Evolutionary conservation across 1,140 invertebrate genomes (phyloP).

Genomic region (Heliconius himera): DNA sequence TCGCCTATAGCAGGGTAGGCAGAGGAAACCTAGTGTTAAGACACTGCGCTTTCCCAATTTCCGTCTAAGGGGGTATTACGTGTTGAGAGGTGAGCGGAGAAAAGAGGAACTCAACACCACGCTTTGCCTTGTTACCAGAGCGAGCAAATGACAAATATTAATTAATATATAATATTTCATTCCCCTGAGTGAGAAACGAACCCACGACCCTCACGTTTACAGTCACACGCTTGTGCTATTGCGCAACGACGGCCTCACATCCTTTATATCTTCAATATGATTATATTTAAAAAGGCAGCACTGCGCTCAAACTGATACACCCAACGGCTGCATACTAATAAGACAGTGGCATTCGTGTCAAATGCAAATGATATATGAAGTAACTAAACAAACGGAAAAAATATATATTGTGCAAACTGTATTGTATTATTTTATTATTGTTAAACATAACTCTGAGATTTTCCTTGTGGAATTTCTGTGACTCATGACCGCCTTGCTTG

Average conservation of each 20-base stretch:
- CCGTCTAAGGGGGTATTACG: background rate
- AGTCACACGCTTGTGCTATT: background rate
- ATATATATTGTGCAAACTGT: background rate
- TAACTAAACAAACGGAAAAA: slow-evolving; percentile 20
- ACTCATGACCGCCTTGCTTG: background rate
- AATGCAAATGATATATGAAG: slow-evolving; percentile 8
- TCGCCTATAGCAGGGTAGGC: background rate
- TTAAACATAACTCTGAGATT: background rate
- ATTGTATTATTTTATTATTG: background rate
- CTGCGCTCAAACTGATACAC: slow-evolving; percentile 6
- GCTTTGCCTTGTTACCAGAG: background rate
- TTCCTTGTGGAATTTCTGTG: background rate
- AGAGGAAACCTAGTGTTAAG: background rate
- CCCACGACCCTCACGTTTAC: background rate
- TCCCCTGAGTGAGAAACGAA: background rate
- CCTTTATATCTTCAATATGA: background rate
- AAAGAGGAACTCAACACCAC: background rate
- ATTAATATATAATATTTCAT: background rate
- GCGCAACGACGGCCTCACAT: background rate
- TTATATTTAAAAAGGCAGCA: background rate
- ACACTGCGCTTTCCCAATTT: background rate
- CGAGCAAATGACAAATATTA: background rate
- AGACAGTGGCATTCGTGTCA: slow-evolving; percentile 3
- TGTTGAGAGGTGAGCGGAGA: too few species aligned
- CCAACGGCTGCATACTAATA: slow-evolving; percentile 15